A percentile compares a stretch with the other conserved stretches of the same genome.
These are phyloP conservation scores for Saxicola maurus DNA, from an alignment of 2,797 vertebrate species.

Conservation along the genomic window DNA sequence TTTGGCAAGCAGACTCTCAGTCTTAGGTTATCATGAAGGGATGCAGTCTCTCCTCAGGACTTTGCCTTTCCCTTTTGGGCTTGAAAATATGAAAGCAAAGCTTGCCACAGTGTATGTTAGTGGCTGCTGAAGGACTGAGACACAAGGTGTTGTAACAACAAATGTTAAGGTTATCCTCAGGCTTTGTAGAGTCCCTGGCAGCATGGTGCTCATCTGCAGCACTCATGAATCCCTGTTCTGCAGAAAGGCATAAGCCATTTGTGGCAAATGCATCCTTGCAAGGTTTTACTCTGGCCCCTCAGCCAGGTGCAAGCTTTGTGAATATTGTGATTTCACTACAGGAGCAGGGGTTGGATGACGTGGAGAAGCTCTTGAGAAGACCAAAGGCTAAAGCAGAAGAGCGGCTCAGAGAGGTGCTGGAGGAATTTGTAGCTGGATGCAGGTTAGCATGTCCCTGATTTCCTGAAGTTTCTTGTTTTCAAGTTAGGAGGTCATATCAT, in stretches of 20 bases:
- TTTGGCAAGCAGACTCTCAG: background rate
- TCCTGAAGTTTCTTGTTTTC: background rate
- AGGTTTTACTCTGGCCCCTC: background rate
- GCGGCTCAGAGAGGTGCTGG: constrained; percentile 77
- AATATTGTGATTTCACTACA: constrained; percentile 14
- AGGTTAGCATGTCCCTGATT: constrained; percentile 72
- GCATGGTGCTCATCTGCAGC: background rate
- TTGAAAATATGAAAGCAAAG: background rate
- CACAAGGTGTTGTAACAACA: background rate
- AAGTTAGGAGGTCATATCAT: background rate
- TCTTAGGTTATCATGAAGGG: background rate
- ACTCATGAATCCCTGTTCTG: background rate
- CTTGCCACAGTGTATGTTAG: background rate
- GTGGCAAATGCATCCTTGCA: background rate
- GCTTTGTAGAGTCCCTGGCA: background rate
- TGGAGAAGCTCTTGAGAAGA: constrained; percentile 80
- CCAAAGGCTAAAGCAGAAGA: constrained; percentile 76
- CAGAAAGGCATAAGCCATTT: background rate
- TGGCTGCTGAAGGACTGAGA: background rate
- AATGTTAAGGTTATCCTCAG: background rate
- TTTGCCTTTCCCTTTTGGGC: background rate
- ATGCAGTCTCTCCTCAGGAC: background rate
- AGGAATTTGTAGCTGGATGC: constrained; percentile 88
- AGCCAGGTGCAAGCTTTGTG: background rate
- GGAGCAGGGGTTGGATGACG: constrained; percentile 84